A percentile compares a stretch with the other conserved stretches of the same genome.
Evolutionary conservation across 2,113 vertebrate species (phyloP).

Genomic region (Phrynosoma blainvillii): DNA sequence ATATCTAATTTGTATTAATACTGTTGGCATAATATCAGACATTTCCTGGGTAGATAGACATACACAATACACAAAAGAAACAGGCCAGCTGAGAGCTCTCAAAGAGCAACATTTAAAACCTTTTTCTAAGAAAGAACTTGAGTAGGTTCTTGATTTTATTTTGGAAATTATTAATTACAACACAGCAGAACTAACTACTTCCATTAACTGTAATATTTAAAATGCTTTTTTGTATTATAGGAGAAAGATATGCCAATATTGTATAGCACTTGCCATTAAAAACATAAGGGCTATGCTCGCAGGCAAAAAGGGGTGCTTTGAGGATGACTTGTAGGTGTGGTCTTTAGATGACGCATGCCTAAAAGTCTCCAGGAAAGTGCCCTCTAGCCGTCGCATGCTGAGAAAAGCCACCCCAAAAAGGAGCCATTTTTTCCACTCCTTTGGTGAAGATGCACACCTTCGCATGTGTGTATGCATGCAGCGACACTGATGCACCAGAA

Average conservation of each 20-base stretch:
- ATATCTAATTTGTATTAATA: conserved; percentile 59
- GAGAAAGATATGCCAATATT: conserved; percentile 11
- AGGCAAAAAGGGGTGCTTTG: too few relatives aligned
- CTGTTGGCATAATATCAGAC: conserved; percentile 51
- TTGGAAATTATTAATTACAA: conserved; percentile 53
- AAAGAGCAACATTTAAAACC: conserved; percentile 42
- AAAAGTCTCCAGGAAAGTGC: too few relatives aligned
- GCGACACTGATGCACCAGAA: too few relatives aligned
- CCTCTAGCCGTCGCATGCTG: too few relatives aligned
- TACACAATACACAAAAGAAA: conserved; percentile 30
- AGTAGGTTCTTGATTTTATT: conserved; percentile 45
- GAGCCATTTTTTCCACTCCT: too few relatives aligned
- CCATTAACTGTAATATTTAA: background rate
- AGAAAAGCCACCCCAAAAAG: too few relatives aligned
- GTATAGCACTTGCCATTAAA: background rate
- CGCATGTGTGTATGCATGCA: too few relatives aligned
- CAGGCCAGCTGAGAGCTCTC: conserved; percentile 38
- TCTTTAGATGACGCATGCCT: too few relatives aligned
- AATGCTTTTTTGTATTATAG: conserved; percentile 15
- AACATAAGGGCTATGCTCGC: background rate
- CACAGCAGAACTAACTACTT: conserved; percentile 11
- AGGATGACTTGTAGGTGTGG: too few relatives aligned
- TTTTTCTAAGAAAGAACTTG: conserved; percentile 47
- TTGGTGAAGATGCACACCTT: too few relatives aligned
- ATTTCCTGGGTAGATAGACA: conserved; percentile 30